Percentiles rank a stretch among this genome's conserved stretches.
phyloP scores from a whole-genome alignment of 2,113 vertebrate genomes.

The Onychostoma macrolepis region DNA sequence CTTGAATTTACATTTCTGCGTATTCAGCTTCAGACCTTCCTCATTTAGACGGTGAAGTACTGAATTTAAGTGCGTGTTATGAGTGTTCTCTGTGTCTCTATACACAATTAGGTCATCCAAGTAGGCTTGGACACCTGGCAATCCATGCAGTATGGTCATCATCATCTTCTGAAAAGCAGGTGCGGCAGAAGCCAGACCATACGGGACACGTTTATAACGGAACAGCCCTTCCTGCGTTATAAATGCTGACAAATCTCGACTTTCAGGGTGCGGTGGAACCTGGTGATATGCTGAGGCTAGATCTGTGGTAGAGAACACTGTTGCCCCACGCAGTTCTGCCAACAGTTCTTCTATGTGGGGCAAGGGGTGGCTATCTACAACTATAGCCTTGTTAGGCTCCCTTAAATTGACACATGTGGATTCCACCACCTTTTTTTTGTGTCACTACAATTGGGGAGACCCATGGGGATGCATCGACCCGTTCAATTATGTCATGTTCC shows the following conservation, averaged over 20 bases:
- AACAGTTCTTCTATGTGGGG: background rate
- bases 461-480: background rate
- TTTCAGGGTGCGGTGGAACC: background rate
- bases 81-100: background rate
- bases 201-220: background rate
- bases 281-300: background rate
- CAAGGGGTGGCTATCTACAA: background rate
- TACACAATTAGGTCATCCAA: background rate
- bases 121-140: background rate
- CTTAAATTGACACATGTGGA: background rate
- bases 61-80: background rate
- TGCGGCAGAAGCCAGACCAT: background rate
- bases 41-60: background rate
- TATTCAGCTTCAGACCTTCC: background rate
- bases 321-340: background rate
- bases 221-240: background rate
- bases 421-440: background rate
- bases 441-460: background rate
- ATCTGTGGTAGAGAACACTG: background rate
- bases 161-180: background rate
- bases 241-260: background rate
- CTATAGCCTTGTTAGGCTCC: slow-evolving; percentile 18
- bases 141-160: background rate
- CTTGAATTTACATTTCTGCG: background rate
- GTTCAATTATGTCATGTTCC: background rate